phyloP scores from a whole-genome alignment of 1,140 invertebrate species.

The Rhyzopertha dominica region DNA sequence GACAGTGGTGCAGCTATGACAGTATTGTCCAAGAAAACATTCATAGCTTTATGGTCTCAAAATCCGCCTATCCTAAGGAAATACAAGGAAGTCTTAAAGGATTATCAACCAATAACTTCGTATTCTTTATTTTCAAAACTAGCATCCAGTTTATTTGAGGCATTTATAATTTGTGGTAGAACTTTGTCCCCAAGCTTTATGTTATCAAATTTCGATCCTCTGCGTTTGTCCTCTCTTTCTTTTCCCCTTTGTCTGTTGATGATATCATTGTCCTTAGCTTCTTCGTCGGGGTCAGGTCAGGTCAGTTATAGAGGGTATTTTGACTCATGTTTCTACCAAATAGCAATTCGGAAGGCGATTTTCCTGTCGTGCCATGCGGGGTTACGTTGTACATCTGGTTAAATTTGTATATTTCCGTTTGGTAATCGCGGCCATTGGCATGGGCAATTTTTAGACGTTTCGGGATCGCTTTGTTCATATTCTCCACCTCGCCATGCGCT shows the following conservation, averaged over 20 bases:
- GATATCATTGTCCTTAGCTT: constrained; percentile 23
- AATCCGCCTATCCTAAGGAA: too few relatives aligned
- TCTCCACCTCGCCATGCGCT: constrained; percentile 39
- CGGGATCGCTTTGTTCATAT: constrained; percentile 36
- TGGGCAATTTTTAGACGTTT: constrained; percentile 24
- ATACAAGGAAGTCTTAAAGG: too few relatives aligned
- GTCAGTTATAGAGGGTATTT: constrained; percentile 28
- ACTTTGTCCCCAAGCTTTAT: constrained; percentile 24
- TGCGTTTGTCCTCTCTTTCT: constrained; percentile 18
- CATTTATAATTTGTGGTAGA: too few relatives aligned
- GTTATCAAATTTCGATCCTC: constrained; percentile 15
- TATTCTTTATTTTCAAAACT: too few relatives aligned
- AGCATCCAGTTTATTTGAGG: too few relatives aligned
- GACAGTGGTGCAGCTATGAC: too few relatives aligned
- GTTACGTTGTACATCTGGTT: constrained; percentile 39
- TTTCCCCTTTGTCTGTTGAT: constrained; percentile 27
- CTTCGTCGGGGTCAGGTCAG: constrained; percentile 13
- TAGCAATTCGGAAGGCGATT: constrained; percentile 40
- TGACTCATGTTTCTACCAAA: constrained; percentile 34
- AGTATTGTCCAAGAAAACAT: too few relatives aligned
- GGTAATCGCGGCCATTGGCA: constrained; percentile 17
- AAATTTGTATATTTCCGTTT: constrained; percentile 28
- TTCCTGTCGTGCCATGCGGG: constrained; percentile 37
- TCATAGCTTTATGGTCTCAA: too few relatives aligned
- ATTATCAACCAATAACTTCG: too few relatives aligned